phyloP scores from a whole-genome alignment of 2,888 invertebrate genomes.

The Synanthedon formicaeformis region DNA sequence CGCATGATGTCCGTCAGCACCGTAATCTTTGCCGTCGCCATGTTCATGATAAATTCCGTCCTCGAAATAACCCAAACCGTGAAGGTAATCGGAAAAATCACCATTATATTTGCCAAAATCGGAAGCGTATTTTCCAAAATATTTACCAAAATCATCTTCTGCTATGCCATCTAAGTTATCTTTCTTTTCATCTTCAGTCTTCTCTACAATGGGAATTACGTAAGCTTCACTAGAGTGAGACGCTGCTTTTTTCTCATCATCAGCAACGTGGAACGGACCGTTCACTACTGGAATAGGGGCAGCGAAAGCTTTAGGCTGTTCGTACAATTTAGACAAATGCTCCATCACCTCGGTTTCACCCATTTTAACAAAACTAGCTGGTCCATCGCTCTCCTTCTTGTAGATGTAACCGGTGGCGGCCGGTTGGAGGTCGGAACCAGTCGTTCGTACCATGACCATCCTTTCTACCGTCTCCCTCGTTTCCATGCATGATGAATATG shows the following conservation, averaged over 20 bases:
- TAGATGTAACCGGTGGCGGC: constrained; percentile 72
- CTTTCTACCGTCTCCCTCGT: constrained; percentile 62
- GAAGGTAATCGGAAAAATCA: constrained; percentile 43
- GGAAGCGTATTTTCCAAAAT: constrained; percentile 35
- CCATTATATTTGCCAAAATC: constrained; percentile 41
- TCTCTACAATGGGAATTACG: constrained; percentile 51
- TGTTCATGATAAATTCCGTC: constrained; percentile 34
- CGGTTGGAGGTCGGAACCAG: constrained; percentile 70
- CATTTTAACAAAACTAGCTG: constrained; percentile 58
- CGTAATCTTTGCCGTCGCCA: constrained; percentile 53
- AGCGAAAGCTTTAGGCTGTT: constrained; percentile 41
- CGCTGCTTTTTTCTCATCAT: constrained; percentile 35
- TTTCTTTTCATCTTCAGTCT: constrained; percentile 16
- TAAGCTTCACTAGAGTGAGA: constrained; percentile 29
- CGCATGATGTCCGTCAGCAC: constrained; percentile 45
- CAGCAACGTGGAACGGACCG: constrained; percentile 34
- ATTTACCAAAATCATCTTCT: constrained; percentile 42
- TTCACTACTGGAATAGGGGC: constrained; percentile 32
- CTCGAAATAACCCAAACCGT: constrained; percentile 33
- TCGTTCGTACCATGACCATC: constrained; percentile 68
- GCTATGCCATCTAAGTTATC: constrained; percentile 37
- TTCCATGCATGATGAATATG: constrained; percentile 42
- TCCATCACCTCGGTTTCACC: constrained; percentile 55
- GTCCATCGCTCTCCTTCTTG: constrained; percentile 58
- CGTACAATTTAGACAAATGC: constrained; percentile 44